Base-by-base conservation (phyloP, 2,113 vertebrate genomes). In the Nycticebus coucang region DNA sequence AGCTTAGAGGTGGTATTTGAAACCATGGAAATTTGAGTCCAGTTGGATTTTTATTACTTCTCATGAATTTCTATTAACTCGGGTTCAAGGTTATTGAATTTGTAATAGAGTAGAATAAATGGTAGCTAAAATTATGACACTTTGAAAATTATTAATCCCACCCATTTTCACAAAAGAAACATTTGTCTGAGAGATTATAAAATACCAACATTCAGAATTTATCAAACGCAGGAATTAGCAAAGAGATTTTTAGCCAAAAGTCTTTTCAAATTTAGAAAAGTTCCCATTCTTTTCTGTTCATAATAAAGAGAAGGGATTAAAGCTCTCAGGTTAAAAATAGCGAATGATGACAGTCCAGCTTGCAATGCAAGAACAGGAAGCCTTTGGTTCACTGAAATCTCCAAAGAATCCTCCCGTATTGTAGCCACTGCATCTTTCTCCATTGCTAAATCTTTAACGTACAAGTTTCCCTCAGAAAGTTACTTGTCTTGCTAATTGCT, bases 61-160 rank as follows among this genome's bases (percentile, higher is more conserved):
- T 84, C 95, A 89, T 97, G 91, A 97, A 97, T 97, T 97, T 96
- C 91, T 96, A 95, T 97, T 97, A 97, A 97, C 82, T 95, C 69
- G 95, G 60, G 86, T 96, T 97, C 97, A 97, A 97, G 96, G 94
- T 97, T 97, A 97, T 94, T 97, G 96, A 97, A 97, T 98, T 97
- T 97, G 91, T 97, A 97, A 96, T 97, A 97, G 89, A 93, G 82
- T 87, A 95, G 93, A 96, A 97, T 97, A 95, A 97, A 94, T 96
- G 80, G 93, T 93, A 89, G 55, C 97, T 96, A 87, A 96, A 97
- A 95, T 96, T 57, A 97, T 96, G 96, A 89, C 94, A 91, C 95
- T 97, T 94, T 91, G 79, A 95, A 96, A 95, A 94, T 77, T 91
- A 96, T 77, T 91, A 91, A 89, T 93, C 96, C 93, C 94, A 95